Base-by-base conservation (phyloP, 2,113 vertebrate genomes). In the Vulpes lagopus region DNA sequence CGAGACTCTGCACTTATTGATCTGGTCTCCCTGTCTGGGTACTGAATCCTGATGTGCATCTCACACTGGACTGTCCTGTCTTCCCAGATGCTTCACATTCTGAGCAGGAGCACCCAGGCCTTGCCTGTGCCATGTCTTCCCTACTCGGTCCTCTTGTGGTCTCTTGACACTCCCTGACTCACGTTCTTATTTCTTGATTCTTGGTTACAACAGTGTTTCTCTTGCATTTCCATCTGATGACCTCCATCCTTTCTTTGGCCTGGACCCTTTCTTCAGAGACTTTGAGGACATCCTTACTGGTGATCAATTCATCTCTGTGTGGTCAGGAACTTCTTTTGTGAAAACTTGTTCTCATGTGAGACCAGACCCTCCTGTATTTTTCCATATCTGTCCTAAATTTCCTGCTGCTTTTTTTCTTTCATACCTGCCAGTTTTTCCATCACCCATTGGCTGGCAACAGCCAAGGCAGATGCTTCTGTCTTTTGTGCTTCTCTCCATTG, bases 141-240 rank as follows among this genome's bases (percentile, higher is more conserved):
- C 27, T 55, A n/a, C 23, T 30, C 38, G 51, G 23, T 35, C 43
- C 15, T 25, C 60, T 8, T 7, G 7, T 14, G n/a, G 22, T 23
- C 8, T 64, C 32, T 17, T 65, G 60, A 79, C 27, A 5, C 64
- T 5, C 35, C 10, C 1, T 27, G 11, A 35, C 17, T 7, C 11
- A 10, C 2, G 23, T 60, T 78, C 35, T 38, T 38, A 30, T 11
- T 79, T 60, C 67, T 23, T 12, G 16, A 14, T 38, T 92, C 12
- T 55, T 71, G 80, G 32, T 20, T 43, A 30, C 60, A 11, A n/a
- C 5, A 20, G 65, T 25, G 14, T 9, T 19, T 9, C 53, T 8
- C 20, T 25, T 67, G 1, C 0, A 3, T 14, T 16, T 60, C 30
- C 22, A 4, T 62, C 22, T 62, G 60, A 25, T 3, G 3, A 11